These are phyloP conservation scores for Bothrops jararaca DNA, from an alignment of 2,113 vertebrate species.

Conservation along the genomic window DNA sequence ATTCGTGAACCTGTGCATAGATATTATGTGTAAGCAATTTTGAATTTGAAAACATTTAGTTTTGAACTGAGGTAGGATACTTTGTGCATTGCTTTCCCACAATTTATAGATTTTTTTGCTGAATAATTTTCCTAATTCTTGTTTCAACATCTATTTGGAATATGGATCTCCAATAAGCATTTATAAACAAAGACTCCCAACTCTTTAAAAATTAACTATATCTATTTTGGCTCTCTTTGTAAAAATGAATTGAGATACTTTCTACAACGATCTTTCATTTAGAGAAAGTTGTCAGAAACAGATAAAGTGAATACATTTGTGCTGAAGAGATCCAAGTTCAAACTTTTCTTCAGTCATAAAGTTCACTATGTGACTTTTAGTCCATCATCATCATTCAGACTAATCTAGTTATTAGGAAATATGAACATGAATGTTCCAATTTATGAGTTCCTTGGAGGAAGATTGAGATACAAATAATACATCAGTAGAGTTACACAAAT, in stretches of 20 bases:
- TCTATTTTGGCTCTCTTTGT: background rate
- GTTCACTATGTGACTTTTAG: background rate
- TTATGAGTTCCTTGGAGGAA: background rate
- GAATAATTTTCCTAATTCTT: background rate
- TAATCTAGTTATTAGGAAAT: background rate
- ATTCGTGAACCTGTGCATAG: background rate
- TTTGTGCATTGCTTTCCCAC: background rate
- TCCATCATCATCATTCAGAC: background rate
- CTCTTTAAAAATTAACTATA: background rate
- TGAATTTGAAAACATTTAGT: background rate
- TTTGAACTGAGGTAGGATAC: background rate
- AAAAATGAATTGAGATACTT: background rate
- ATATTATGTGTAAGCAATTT: background rate
- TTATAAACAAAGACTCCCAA: background rate
- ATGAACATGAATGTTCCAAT: background rate
- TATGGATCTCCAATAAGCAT: background rate
- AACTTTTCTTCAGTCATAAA: background rate
- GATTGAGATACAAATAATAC: background rate
- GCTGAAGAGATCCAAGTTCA: background rate
- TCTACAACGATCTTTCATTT: background rate
- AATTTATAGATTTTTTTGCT: background rate
- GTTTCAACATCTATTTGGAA: background rate
- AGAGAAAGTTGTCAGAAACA: background rate
- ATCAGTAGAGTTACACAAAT: background rate
- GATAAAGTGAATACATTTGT: background rate